These are phyloP conservation scores for Saimiri boliviensis DNA, from an alignment of 2,113 vertebrate genomes.

Conservation along the genomic window DNA sequence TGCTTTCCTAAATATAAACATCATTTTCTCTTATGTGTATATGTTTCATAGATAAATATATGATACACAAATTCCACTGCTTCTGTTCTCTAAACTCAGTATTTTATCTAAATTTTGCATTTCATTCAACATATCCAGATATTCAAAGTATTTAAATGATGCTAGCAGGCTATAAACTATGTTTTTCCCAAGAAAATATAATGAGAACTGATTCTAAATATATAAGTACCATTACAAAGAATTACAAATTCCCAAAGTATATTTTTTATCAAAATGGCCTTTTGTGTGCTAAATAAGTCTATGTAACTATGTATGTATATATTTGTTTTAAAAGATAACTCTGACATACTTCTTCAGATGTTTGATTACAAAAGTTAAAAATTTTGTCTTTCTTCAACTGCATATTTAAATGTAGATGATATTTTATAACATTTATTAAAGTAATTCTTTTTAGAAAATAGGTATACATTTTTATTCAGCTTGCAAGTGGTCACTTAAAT, in stretches of 20 bases:
- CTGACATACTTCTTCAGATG: not conserved
- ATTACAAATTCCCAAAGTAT: not conserved
- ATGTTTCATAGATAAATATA: not conserved
- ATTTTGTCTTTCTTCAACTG: not conserved
- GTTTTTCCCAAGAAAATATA: not conserved
- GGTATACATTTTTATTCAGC: not conserved
- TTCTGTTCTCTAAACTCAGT: not conserved
- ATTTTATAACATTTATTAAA: not conserved
- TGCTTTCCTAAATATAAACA: not conserved
- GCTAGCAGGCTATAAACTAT: not conserved
- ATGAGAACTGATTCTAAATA: not conserved
- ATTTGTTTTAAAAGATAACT: not conserved
- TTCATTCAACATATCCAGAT: not conserved
- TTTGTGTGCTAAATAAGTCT: not conserved
- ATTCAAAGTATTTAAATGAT: not conserved
- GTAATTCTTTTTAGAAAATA: not conserved
- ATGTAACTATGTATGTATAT: not conserved
- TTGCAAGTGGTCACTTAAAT: not conserved
- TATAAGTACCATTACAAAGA: not conserved
- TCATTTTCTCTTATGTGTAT: not conserved
- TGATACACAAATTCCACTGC: not conserved
- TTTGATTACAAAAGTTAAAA: not conserved
- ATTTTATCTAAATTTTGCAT: not conserved
- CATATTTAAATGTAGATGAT: not conserved
- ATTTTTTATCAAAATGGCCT: not conserved